Evolutionary conservation across 2,888 invertebrate genomes (phyloP), one percentile per base, ranked within the genome.

Genomic region (Dichetophora obliterata): DNA sequence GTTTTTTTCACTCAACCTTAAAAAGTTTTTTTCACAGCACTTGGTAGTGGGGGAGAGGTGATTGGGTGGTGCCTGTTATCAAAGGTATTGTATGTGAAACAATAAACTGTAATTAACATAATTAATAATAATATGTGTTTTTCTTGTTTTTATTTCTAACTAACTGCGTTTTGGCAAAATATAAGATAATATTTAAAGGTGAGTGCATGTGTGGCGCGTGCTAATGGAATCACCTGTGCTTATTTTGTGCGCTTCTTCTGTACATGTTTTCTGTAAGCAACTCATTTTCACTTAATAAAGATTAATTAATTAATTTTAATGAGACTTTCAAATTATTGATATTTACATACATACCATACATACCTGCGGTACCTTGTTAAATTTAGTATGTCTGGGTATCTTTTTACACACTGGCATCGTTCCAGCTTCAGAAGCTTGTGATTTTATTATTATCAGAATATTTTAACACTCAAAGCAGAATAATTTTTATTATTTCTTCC

Each of bases 51-150:
- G 43, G 31, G 5, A 31, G 31, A 31, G 31, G 5, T 31, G 31
- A 31, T 31, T 8, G 24, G 27, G 3, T 6, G 16, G 4, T 24
- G 22, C 14, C 24, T 22, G 71, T 22, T 27, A 59, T 14, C 24
- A 59, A 59, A 27, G 19, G 2, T 68, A 27, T 43, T 72, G 72
- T 27, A 16, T 19, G 65, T 9, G 34, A 61, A 54, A 66, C 74
- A 74, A 65, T 65, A 54, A 65, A 24, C 34, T 66, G 65, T 66
- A 74, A 74, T 74, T 54, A 74, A 74, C 59, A 66, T 66, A 74
- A 66, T 74, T 74, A 74, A 65, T 74, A 66, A 74, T 37, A 71
- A 52, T n/a, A n/a, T n/a, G 57, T 74, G 74, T 54, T 74, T 66
- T 68, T 48, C 22, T 27, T 48, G 11, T 14, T 43, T 11, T 43